Evolutionary conservation across 1,140 invertebrate species (phyloP).

Genomic region (Sycobia sp.): DNA sequence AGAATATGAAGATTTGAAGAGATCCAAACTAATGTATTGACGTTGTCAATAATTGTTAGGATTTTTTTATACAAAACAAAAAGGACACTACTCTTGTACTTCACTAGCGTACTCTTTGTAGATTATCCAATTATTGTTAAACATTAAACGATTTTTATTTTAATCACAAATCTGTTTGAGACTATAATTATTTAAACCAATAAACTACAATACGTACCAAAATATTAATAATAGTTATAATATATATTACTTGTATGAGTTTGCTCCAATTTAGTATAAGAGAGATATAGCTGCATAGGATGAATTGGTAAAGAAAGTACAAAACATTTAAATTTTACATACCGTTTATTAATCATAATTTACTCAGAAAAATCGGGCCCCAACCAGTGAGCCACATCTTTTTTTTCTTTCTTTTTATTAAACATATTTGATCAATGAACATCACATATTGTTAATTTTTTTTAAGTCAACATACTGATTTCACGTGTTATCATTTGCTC

Average conservation of each 20-base stretch:
- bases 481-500: constrained; percentile 35
- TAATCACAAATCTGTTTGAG: neutral
- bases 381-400: constrained; percentile 59
- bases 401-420: constrained; percentile 41
- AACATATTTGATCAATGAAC: constrained; percentile 55
- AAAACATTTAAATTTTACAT: constrained; percentile 51
- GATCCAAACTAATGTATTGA: neutral
- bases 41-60: constrained; percentile 3
- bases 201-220: no score
- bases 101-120: constrained; percentile 1
- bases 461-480: constrained; percentile 44
- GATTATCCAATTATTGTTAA: constrained; percentile 12
- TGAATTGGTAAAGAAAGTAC: constrained; percentile 5
- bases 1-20: no score
- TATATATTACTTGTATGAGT: no score
- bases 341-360: constrained; percentile 56
- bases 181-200: no score
- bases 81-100: constrained; percentile 15
- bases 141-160: constrained; percentile 22
- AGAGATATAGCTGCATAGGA: neutral
- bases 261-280: neutral
- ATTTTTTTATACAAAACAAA: constrained; percentile 16
- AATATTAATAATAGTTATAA: neutral
- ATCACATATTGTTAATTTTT: constrained; percentile 54
- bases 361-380: constrained; percentile 53